A percentile compares a stretch with the other conserved stretches of the same genome.
phyloP scores from a whole-genome alignment of 2,113 vertebrate species.

The Oncorhynchus keta region DNA sequence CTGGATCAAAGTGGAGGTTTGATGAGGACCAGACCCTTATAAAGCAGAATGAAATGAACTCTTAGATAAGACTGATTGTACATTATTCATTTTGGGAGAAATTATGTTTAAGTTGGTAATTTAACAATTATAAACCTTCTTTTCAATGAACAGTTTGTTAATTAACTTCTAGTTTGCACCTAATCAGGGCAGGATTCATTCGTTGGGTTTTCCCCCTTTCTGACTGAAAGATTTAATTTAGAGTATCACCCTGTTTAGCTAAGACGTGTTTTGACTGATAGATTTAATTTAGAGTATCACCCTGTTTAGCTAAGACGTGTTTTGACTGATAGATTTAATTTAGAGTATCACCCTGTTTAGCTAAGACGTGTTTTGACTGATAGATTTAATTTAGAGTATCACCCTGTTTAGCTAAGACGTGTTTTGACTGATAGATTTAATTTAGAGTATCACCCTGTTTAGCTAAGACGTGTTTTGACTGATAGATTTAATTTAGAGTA shows the following conservation, averaged over 20 bases:
- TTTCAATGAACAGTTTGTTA: slow-evolving; percentile 93
- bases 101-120: slow-evolving; percentile 89
- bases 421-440: too few relatives aligned
- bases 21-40: slow-evolving; percentile 90
- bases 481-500: too few relatives aligned
- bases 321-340: too few relatives aligned
- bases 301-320: slow-evolving; percentile 15
- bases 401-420: slow-evolving; percentile 14
- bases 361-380: slow-evolving; percentile 4
- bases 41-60: slow-evolving; percentile 98
- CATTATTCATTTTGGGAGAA: slow-evolving; percentile 90
- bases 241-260: slow-evolving; percentile 3
- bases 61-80: slow-evolving; percentile 87
- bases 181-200: slow-evolving; percentile 70
- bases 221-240: slow-evolving; percentile 11
- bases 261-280: neutral
- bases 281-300: neutral
- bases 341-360: neutral
- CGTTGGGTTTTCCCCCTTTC: slow-evolving; percentile 25
- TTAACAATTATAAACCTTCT: slow-evolving; percentile 85
- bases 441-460: neutral
- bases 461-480: slow-evolving; percentile 9
- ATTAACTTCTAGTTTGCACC: slow-evolving; percentile 90
- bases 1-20: slow-evolving; percentile 95
- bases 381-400: neutral